A percentile compares a stretch with the other conserved stretches of the same genome.
Conservation (phyloP, 1,140 invertebrate species). For the Papilio machaon region DNA sequence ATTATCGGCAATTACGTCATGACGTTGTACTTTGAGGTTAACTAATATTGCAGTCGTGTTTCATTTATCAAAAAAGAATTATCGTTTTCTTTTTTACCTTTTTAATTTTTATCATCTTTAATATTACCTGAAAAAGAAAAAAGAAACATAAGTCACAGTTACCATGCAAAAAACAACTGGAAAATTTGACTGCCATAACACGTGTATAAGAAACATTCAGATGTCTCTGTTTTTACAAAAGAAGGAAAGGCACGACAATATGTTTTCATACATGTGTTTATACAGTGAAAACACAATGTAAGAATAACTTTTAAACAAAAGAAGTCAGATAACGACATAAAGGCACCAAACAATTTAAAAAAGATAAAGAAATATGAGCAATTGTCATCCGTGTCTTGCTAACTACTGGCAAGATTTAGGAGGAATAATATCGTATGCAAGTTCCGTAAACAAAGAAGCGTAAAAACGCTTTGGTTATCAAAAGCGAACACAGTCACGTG, state of each 20-base stretch:
- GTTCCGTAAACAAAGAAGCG: background rate
- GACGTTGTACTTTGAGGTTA: background rate
- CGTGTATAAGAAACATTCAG: too few species aligned
- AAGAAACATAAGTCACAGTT: background rate
- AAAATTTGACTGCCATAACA: too few species aligned
- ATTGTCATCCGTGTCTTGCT: too few species aligned
- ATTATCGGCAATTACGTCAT: background rate
- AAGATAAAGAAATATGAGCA: background rate
- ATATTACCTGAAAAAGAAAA: background rate
- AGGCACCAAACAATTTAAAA: too few species aligned
- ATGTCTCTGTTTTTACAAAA: too few species aligned
- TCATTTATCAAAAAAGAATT: background rate
- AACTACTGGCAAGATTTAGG: too few species aligned
- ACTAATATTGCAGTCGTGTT: background rate
- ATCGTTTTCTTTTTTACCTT: background rate
- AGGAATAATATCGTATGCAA: background rate
- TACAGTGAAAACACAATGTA: too few species aligned
- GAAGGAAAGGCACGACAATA: too few species aligned
- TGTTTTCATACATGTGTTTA: too few species aligned
- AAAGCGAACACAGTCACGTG: background rate
- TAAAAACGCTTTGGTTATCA: background rate
- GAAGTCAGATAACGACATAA: too few species aligned
- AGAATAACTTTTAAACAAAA: too few species aligned
- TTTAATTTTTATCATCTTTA: background rate
- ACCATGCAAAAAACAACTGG: background rate